Percentiles rank a stretch among this genome's conserved stretches.
These are phyloP conservation scores for Deilephila porcellus DNA, from an alignment of 2,888 invertebrate genomes.

Conservation along the genomic window DNA sequence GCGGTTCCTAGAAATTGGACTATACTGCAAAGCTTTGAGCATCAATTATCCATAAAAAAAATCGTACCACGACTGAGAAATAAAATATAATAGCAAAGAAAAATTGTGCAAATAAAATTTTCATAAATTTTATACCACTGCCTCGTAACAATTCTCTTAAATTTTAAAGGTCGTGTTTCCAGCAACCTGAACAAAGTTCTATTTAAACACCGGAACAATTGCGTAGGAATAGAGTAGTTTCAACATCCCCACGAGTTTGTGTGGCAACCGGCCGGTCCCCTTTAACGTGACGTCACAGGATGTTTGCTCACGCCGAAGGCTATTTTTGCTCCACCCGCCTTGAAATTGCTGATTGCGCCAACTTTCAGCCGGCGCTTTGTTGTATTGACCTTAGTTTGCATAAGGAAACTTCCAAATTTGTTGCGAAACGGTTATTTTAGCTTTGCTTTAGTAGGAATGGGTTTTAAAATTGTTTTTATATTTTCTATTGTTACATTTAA, in stretches of 20 bases:
- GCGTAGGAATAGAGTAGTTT: neutral
- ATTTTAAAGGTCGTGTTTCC: no score
- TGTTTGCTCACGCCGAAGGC: slow-evolving; percentile 51
- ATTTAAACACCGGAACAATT: neutral
- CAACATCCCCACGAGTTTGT: neutral
- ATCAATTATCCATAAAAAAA: no score
- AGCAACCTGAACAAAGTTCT: no score
- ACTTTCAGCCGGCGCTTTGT: slow-evolving; percentile 35
- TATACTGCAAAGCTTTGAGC: no score
- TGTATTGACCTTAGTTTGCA: neutral
- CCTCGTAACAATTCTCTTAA: no score
- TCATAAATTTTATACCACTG: no score
- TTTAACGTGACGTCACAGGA: slow-evolving; percentile 60
- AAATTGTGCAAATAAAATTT: no score
- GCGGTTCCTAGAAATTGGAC: no score
- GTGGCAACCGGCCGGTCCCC: slow-evolving; percentile 12
- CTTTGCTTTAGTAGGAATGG: neutral
- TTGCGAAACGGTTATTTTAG: neutral
- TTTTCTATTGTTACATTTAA: no score
- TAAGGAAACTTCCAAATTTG: neutral
- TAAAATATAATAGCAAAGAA: no score
- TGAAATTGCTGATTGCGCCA: slow-evolving; percentile 43
- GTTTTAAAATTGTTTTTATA: neutral
- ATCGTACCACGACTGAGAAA: no score
- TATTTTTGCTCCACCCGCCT: slow-evolving; percentile 53